A percentile compares a stretch with the other conserved stretches of the same genome.
Conservation (phyloP, 2,888 invertebrate genomes). For the Cyrtodaria siliqua region DNA sequence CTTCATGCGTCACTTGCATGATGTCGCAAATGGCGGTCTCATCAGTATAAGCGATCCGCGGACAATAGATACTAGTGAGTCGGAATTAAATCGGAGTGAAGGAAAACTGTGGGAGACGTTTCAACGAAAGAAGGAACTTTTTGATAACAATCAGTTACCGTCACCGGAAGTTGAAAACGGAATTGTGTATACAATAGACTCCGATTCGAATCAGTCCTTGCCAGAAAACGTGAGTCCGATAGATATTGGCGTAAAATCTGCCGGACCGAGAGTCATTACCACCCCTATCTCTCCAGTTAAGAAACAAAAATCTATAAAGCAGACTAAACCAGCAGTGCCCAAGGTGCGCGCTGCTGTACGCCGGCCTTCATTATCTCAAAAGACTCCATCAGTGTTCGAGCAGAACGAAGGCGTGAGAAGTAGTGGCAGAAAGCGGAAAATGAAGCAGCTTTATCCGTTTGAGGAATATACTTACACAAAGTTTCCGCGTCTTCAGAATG, state of each 20-base stretch:
- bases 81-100: conserved; percentile 70
- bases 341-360: no score
- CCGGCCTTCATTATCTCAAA: no score
- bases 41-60: conserved; percentile 71
- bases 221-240: not conserved
- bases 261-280: conserved; percentile 50
- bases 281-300: conserved; percentile 53
- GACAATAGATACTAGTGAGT: conserved; percentile 73
- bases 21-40: conserved; percentile 74
- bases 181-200: conserved; percentile 37
- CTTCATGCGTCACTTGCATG: conserved; percentile 82
- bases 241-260: conserved; percentile 16
- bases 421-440: conserved; percentile 81
- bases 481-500: conserved; percentile 46
- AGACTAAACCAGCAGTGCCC: conserved; percentile 3
- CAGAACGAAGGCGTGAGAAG: conserved; percentile 66
- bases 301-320: conserved; percentile 31
- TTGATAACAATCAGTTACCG: conserved; percentile 59
- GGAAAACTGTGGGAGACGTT: conserved; percentile 76
- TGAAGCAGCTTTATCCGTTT: conserved; percentile 83
- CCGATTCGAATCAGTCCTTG: conserved; percentile 22
- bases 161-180: conserved; percentile 41
- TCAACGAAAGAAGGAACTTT: conserved; percentile 73
- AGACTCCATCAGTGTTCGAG: not conserved
- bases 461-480: conserved; percentile 81